Evolutionary conservation across 1,140 invertebrate genomes (phyloP), one percentile per base, ranked within the genome.

Genomic region (Anadara kagoshimensis): DNA sequence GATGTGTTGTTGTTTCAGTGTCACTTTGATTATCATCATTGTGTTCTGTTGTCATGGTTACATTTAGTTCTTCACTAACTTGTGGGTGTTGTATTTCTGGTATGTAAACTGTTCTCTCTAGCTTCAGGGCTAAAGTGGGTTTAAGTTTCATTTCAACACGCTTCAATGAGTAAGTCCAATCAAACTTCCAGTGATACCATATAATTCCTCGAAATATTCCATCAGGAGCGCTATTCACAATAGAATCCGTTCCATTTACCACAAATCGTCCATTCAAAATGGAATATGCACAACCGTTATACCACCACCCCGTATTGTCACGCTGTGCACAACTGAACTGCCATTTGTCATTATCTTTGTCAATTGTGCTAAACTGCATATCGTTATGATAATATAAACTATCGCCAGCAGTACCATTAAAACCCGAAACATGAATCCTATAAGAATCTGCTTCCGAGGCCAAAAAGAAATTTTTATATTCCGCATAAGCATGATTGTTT

Each of bases 351-450:
- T 93, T 92, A 71, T 91, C 90, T 8, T 78, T 81, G 85, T 93
- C 93, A 53, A 83, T 87, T 0, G 93, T 92, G 76, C 90, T 93
- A 78, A 94, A 94, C 45, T 87, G 84, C 78, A 90, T 90, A 14
- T 86, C 87, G 83, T 91, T 90, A 81, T 93, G 92, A 75, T 90
- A 90, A 58, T 87, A 88, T 7, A 85, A 84, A 62, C 93, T 88
- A 8, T 91, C 91, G 86, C 93, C 92, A 3, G 89, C 89, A 24
- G 95, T 95, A 79, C 94, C 97, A 85, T 95, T 94, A 85, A 97
- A 97, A 8, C 95, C 95, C 78, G 95, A 94, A 74, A 97, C 95
- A 88, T 96, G 94, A 53, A 97, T 89, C 85, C 96, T 95, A 86
- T 96, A 97, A 84, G 95, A 95, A 85, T 97, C 95, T 53, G 92